Evolutionary conservation across 2,888 invertebrate genomes (phyloP).

Genomic region (Pyrocoelia pectoralis): DNA sequence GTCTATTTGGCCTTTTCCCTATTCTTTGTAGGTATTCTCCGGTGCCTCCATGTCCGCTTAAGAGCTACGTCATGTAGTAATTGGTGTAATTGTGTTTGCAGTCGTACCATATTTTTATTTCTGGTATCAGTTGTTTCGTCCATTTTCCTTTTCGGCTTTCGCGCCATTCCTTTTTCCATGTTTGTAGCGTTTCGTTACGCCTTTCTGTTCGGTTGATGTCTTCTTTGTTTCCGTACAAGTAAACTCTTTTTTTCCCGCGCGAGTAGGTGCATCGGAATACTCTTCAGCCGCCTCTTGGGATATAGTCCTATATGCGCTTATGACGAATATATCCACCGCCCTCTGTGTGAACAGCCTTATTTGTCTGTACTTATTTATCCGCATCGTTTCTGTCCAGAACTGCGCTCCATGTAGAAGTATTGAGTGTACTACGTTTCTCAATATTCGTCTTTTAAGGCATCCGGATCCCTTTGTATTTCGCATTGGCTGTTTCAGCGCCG

Average conservation of each 20-base stretch:
- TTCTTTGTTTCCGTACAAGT: background rate
- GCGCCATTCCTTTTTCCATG: background rate
- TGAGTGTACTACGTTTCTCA: constrained; percentile 22
- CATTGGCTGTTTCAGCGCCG: constrained; percentile 15
- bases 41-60: constrained; percentile 38
- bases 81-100: constrained; percentile 16
- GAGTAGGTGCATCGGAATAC: background rate
- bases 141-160: background rate
- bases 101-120: constrained; percentile 15
- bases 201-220: background rate
- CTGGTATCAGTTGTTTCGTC: background rate
- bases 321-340: background rate
- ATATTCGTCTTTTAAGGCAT: constrained; percentile 16
- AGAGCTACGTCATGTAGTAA: constrained; percentile 32
- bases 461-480: constrained; percentile 32
- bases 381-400: constrained; percentile 17
- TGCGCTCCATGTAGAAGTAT: constrained; percentile 32
- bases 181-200: background rate
- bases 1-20: constrained; percentile 14
- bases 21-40: constrained; percentile 31
- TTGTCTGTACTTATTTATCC: background rate
- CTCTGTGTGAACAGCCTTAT: constrained; percentile 13
- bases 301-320: background rate
- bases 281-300: background rate
- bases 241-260: background rate